These are phyloP conservation scores for Characodon lateralis DNA, from an alignment of 2,797 vertebrate species.

Conservation along the genomic window DNA sequence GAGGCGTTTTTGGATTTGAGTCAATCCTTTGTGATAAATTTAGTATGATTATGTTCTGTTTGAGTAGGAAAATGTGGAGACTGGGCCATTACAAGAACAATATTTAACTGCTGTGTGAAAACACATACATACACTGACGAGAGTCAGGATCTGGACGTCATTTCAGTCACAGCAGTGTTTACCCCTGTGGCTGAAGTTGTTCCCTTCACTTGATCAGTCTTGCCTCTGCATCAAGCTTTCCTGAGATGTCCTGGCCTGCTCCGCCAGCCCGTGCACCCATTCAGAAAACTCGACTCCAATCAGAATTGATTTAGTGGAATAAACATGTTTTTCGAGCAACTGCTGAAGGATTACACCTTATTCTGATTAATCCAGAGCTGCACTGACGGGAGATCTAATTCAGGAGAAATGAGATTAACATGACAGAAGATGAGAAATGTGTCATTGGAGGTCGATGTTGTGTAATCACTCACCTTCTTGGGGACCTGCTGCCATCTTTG, in stretches of 20 bases:
- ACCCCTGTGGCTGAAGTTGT: constrained; percentile 57
- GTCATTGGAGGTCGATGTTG: constrained; percentile 41
- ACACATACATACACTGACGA: not conserved
- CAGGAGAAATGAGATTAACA: constrained; percentile 40
- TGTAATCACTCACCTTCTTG: constrained; percentile 36
- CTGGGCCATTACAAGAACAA: not conserved
- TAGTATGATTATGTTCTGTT: not conserved
- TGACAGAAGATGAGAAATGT: constrained; percentile 44
- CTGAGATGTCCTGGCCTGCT: constrained; percentile 53
- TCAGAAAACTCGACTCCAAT: constrained; percentile 57
- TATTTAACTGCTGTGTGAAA: constrained; percentile 1
- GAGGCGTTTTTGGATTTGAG: not conserved
- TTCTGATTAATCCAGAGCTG: constrained; percentile 33
- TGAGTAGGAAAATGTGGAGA: not conserved
- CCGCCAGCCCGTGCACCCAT: constrained; percentile 52
- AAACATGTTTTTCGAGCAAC: constrained; percentile 48
- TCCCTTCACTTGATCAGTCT: constrained; percentile 29
- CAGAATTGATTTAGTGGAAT: constrained; percentile 51
- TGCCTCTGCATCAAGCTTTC: constrained; percentile 43
- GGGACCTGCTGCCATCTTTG: constrained; percentile 41
- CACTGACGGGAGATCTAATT: constrained; percentile 6
- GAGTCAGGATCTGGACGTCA: constrained; percentile 1
- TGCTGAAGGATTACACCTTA: constrained; percentile 56
- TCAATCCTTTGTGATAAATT: not conserved
- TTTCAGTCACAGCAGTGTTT: constrained; percentile 53